These are phyloP conservation scores for Halocaridina rubra DNA, from an alignment of 2,888 invertebrate species.

Conservation along the genomic window DNA sequence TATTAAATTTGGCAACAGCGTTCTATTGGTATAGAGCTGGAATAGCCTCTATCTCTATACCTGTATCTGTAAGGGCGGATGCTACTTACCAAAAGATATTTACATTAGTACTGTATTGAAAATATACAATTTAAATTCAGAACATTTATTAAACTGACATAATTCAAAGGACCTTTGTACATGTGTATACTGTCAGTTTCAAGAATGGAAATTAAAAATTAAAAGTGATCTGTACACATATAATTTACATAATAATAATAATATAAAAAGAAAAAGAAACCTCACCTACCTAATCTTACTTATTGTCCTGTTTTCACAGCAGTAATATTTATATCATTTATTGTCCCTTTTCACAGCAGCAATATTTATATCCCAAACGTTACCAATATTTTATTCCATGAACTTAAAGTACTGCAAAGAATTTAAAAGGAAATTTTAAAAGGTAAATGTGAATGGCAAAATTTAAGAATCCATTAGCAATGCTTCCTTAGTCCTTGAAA, in stretches of 20 bases:
- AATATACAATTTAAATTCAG: background rate
- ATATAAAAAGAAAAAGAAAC: too few relatives aligned
- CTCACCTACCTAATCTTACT: too few relatives aligned
- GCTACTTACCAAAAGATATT: too few relatives aligned
- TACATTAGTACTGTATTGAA: too few relatives aligned
- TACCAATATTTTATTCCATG: background rate
- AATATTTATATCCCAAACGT: background rate
- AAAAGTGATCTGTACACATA: background rate
- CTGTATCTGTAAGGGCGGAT: too few relatives aligned
- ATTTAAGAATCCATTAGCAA: background rate
- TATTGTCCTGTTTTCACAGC: constrained; percentile 40
- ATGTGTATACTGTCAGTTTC: background rate
- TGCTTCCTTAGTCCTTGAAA: constrained; percentile 30
- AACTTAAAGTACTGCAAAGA: background rate
- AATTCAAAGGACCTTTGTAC: background rate
- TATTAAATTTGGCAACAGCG: too few relatives aligned
- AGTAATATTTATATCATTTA: constrained; percentile 12
- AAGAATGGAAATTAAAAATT: background rate
- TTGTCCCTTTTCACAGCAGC: constrained; percentile 27
- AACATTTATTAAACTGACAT: background rate
- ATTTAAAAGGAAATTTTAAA: background rate
- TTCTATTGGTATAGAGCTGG: too few relatives aligned
- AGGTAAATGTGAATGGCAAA: background rate
- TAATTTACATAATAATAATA: background rate
- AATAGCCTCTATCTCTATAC: too few relatives aligned